Evolutionary conservation across 2,113 vertebrate genomes (phyloP), one percentile per base, ranked within the genome.

Genomic region (Lasiurus borealis): DNA sequence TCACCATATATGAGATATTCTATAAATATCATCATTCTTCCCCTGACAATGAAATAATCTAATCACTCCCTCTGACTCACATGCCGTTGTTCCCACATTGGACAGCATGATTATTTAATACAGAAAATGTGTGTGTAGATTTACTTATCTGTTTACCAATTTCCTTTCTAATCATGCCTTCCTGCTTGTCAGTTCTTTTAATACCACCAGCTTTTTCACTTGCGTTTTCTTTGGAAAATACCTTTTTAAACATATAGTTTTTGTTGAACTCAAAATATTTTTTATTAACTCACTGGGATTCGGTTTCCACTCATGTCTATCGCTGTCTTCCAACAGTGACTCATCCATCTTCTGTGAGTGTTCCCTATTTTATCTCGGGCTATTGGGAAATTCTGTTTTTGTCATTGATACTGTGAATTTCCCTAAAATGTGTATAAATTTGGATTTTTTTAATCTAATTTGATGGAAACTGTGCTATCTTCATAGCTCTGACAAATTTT

Each of bases 61-160:
- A 1, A 27, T 27, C 14, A 5, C 31, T n/a, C 2, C 31, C 11
- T 48, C 8, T 2, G 11, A 36, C 54, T 16, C 44, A 2, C n/a
- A 4, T 2, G 2, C 19, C 10, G 2, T 3, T 6, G 34, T 14
- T 5, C 11, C 31, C 19, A 5, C 4, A 9, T 0, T 6, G 8
- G 64, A 12, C 1, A 16, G 52, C 23, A 3, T 14, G 19, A 14
- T 16, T 5, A 7, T 11, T 54, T 40, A 36, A 23, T 12, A 16
- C n/a, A 40, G 66, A 57, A 23, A 7, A 21, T 2, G 3, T 25
- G 29, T 9, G 5, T 29, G 12, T 14, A 12, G 6, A 3, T 73
- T 36, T 21, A 31, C 52, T 10, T 23, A 5, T n/a, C 69, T 40
- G 0, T 19, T 57, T 14, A 15, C 15, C 19, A 29, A 5, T 62